These are phyloP conservation scores for Phalloptychus januarius DNA, from an alignment of 2,797 vertebrate genomes.

Conservation along the genomic window DNA sequence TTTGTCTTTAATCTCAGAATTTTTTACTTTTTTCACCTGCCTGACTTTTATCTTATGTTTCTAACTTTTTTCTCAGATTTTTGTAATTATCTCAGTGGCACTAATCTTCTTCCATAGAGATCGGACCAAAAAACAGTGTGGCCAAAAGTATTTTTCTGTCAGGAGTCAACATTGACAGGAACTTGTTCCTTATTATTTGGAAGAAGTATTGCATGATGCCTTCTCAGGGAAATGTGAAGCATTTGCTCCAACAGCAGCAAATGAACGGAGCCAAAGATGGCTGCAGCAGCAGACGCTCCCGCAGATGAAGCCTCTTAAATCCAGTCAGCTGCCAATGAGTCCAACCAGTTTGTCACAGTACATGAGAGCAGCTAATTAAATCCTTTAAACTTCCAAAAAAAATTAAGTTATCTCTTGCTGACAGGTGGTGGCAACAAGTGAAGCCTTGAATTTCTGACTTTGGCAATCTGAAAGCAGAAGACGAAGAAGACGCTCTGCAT, in stretches of 20 bases:
- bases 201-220: conserved; percentile 31
- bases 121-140: conserved; percentile 37
- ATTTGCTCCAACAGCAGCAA: conserved; percentile 23
- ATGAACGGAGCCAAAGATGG: conserved; percentile 28
- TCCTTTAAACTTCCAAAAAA: conserved; percentile 34
- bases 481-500: conserved; percentile 13
- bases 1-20: too few relatives aligned
- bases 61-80: too few relatives aligned
- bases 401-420: conserved; percentile 58
- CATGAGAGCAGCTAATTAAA: conserved; percentile 60
- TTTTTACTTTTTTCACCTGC: too few relatives aligned
- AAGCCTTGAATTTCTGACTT: conserved; percentile 24
- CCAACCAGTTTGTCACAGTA: conserved; percentile 42
- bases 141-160: conserved; percentile 47
- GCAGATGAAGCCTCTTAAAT: conserved; percentile 40
- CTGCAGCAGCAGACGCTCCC: conserved; percentile 32
- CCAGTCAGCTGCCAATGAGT: conserved; percentile 27
- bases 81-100: too few relatives aligned
- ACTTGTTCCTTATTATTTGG: background rate
- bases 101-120: too few relatives aligned
- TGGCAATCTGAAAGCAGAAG: conserved; percentile 5
- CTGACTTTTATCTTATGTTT: too few relatives aligned
- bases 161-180: conserved; percentile 23
- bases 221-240: conserved; percentile 25
- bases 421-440: conserved; percentile 46